Evolutionary conservation across 2,888 invertebrate species (phyloP).

Genomic region (Tupiocoris notatus): DNA sequence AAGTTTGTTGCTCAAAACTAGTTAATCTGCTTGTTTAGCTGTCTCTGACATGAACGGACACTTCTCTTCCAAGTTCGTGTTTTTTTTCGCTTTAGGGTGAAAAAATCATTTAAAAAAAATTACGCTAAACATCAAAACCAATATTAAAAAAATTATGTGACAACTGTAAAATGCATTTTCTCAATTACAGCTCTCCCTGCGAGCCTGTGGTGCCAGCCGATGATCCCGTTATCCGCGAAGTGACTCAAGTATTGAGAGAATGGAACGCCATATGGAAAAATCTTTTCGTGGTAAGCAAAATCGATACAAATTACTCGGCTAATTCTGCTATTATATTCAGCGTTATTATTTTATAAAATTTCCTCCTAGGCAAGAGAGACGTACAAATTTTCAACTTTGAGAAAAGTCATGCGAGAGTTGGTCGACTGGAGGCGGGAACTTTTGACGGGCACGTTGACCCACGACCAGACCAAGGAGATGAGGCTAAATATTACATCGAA

Average conservation of each 20-base stretch:
- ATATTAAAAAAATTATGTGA: neutral
- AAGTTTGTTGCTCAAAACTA: too few relatives aligned
- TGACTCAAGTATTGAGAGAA: conserved; percentile 85
- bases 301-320: conserved; percentile 9
- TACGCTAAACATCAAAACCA: neutral
- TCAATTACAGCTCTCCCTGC: conserved; percentile 52
- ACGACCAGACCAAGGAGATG: conserved; percentile 84
- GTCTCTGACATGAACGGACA: too few relatives aligned
- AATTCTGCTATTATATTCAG: too few relatives aligned
- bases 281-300: conserved; percentile 76
- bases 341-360: neutral
- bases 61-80: too few relatives aligned
- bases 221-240: conserved; percentile 87
- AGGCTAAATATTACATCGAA: conserved; percentile 84
- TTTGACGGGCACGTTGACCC: conserved; percentile 83
- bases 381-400: conserved; percentile 80
- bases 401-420: conserved; percentile 87
- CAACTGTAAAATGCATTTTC: neutral
- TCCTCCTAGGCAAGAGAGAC: conserved; percentile 69
- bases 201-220: conserved; percentile 72
- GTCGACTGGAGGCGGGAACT: conserved; percentile 81
- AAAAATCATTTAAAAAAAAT: too few relatives aligned
- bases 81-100: too few relatives aligned
- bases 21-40: too few relatives aligned
- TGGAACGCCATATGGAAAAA: conserved; percentile 93